These are phyloP conservation scores for Polymixis flavicincta DNA, from an alignment of 2,888 invertebrate genomes.

Conservation along the genomic window DNA sequence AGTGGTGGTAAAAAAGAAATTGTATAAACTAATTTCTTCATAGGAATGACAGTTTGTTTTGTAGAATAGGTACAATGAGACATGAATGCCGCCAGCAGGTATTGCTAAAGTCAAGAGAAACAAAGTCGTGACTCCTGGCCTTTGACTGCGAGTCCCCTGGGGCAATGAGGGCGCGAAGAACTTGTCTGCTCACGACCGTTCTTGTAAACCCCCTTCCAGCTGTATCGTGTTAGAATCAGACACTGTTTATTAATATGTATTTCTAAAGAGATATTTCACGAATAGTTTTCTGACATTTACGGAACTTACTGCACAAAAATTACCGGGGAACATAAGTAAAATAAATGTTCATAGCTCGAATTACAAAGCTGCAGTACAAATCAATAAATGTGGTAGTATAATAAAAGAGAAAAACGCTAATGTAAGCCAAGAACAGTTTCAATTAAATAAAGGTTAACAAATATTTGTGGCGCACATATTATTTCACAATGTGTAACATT, in stretches of 20 bases:
- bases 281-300: slow-evolving; percentile 16
- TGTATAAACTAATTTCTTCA: slow-evolving; percentile 62
- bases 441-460: slow-evolving; percentile 68
- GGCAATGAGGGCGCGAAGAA: slow-evolving; percentile 72
- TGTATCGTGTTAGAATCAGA: slow-evolving; percentile 16
- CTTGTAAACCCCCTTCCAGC: slow-evolving; percentile 52
- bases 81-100: slow-evolving; percentile 66
- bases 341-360: slow-evolving; percentile 40
- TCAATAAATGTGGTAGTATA: slow-evolving; percentile 52
- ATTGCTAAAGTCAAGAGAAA: slow-evolving; percentile 71
- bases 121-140: slow-evolving; percentile 79
- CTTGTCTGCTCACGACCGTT: slow-evolving; percentile 73
- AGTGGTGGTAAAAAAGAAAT: slow-evolving; percentile 51
- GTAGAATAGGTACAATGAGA: slow-evolving; percentile 62
- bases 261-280: slow-evolving; percentile 11
- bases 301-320: background rate
- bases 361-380: slow-evolving; percentile 23
- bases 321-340: slow-evolving; percentile 11
- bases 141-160: slow-evolving; percentile 76
- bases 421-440: slow-evolving; percentile 60
- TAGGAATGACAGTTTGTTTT: slow-evolving; percentile 51
- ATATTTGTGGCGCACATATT: slow-evolving; percentile 70
- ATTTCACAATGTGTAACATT: slow-evolving; percentile 79
- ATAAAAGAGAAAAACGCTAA: slow-evolving; percentile 54
- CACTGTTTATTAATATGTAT: slow-evolving; percentile 3